Conservation (phyloP, 2,797 vertebrate genomes). For the Catharus ustulatus region DNA sequence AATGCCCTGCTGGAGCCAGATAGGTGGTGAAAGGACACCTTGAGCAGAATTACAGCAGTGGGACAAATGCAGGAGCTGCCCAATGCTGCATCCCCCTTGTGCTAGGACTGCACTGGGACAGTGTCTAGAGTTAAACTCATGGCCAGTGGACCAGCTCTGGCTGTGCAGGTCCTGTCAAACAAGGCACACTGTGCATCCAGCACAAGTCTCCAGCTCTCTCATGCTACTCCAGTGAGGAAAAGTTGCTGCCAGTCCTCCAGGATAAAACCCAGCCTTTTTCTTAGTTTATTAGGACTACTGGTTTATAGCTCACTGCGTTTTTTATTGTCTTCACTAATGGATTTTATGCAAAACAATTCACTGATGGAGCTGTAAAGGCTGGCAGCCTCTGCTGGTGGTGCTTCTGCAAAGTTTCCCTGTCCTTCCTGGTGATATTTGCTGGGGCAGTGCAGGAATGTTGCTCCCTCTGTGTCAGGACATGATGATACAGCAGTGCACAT, state of each 20-base stretch:
- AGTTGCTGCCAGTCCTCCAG: background rate
- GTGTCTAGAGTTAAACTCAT: background rate
- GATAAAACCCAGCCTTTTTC: background rate
- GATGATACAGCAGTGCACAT: rapidly evolving
- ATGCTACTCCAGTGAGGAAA: background rate
- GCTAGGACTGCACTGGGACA: rapidly evolving
- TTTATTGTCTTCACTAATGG: background rate
- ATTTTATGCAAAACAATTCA: background rate
- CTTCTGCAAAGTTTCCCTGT: background rate
- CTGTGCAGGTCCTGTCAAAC: background rate
- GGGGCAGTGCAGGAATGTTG: background rate
- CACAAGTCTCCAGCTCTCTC: background rate
- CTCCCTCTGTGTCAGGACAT: background rate
- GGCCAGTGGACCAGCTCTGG: background rate
- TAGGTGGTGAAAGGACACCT: background rate
- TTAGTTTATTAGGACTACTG: background rate
- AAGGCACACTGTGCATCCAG: background rate
- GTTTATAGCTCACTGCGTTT: background rate
- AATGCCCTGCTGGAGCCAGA: background rate
- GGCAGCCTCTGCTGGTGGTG: background rate
- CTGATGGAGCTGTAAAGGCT: background rate
- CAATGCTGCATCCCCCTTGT: background rate
- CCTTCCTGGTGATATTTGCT: background rate
- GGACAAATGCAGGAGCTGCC: background rate
- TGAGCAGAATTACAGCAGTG: background rate